phyloP scores from a whole-genome alignment of 2,113 vertebrate species.

The Cnemophilus loriae region DNA sequence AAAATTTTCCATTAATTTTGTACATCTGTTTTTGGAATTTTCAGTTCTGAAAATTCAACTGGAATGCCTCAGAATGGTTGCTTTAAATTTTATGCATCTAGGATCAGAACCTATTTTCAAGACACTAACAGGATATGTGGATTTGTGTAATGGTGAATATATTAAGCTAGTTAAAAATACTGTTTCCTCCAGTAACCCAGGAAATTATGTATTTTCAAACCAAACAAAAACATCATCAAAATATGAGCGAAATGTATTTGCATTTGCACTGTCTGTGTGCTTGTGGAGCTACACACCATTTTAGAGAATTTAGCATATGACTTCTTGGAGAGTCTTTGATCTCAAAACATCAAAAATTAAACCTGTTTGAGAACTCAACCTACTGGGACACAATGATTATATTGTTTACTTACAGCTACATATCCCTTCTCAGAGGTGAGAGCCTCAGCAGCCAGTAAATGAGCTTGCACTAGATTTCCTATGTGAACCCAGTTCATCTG shows the following conservation, averaged over 20 bases:
- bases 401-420: conserved; percentile 81
- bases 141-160: background rate
- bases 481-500: conserved; percentile 94
- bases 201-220: background rate
- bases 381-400: background rate
- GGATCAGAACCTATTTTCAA: background rate
- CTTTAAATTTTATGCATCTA: background rate
- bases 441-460: conserved; percentile 81
- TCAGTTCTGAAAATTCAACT: background rate
- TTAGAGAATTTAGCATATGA: background rate
- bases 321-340: background rate
- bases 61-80: background rate
- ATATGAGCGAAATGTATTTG: background rate
- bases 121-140: background rate
- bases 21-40: background rate
- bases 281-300: background rate
- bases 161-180: background rate
- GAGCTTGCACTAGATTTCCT: conserved; percentile 84
- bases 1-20: background rate
- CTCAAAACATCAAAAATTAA: background rate
- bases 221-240: background rate
- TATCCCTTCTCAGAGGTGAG: conserved; percentile 76
- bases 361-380: background rate
- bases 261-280: background rate
- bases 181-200: background rate